phyloP scores from a whole-genome alignment of 2,113 vertebrate species.

The Spheniscus mendiculus region DNA sequence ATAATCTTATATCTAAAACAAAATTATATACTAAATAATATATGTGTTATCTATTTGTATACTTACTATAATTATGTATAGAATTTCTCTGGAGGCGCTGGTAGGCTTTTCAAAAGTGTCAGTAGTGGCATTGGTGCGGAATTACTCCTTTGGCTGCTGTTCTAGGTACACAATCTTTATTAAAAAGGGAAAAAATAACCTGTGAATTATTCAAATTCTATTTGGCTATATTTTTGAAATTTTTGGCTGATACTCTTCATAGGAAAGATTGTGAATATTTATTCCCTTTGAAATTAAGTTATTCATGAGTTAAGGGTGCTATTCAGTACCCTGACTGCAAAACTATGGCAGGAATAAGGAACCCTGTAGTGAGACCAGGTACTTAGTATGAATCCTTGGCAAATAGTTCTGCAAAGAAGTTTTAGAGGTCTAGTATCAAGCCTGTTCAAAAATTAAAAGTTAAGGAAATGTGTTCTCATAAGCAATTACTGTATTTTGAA shows the following conservation, averaged over 20 bases:
- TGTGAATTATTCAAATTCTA: neutral
- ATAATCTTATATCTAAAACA: neutral
- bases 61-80: neutral
- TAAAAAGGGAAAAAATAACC: neutral
- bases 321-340: neutral
- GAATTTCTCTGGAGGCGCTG: neutral
- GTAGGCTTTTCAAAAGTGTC: neutral
- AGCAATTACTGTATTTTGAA: neutral
- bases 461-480: neutral
- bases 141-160: neutral
- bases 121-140: neutral
- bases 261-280: neutral
- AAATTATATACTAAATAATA: neutral
- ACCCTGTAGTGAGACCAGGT: neutral
- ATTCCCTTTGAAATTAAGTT: neutral
- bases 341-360: neutral
- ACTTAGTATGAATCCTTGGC: neutral
- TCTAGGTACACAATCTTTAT: neutral
- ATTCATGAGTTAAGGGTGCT: neutral
- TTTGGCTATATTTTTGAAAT: neutral
- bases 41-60: neutral
- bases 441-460: neutral
- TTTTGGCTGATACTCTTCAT: neutral
- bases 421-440: neutral
- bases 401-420: neutral